phyloP scores from a whole-genome alignment of 2,888 invertebrate species.

The Sarcophaga subvicina region DNA sequence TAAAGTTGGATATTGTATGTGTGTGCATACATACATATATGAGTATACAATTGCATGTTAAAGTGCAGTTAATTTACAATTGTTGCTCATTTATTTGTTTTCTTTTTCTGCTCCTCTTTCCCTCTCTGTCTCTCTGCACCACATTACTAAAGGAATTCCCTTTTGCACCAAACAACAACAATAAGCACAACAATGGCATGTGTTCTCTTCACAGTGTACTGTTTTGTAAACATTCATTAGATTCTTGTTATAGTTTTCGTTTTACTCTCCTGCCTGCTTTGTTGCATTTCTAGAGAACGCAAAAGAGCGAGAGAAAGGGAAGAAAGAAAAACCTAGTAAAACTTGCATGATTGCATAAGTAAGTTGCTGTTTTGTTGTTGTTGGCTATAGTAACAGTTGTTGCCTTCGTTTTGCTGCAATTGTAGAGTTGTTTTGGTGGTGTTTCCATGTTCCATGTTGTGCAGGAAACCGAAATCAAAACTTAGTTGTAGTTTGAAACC shows the following conservation, averaged over 20 bases:
- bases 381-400: slow-evolving; percentile 21
- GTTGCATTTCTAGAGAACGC: not conserved
- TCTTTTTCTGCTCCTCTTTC: not conserved
- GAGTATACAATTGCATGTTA: slow-evolving; percentile 45
- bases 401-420: not conserved
- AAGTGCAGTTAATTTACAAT: slow-evolving; percentile 62
- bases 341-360: not conserved
- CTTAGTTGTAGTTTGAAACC: slow-evolving; percentile 33
- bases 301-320: not conserved
- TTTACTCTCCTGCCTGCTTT: not conserved
- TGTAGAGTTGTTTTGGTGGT: not conserved
- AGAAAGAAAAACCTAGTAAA: not conserved
- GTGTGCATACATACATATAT: not conserved
- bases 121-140: not conserved
- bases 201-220: not conserved
- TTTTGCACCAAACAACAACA: not conserved
- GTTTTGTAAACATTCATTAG: not conserved
- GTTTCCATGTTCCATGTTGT: slow-evolving; percentile 2
- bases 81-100: slow-evolving; percentile 49
- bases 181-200: not conserved
- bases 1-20: not conserved
- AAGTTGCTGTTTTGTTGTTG: not conserved
- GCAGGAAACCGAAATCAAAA: slow-evolving; percentile 46
- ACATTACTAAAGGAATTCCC: not conserved
- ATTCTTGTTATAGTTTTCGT: not conserved